phyloP scores from a whole-genome alignment of 2,797 vertebrate species.

The Protosalanx chinensis region DNA sequence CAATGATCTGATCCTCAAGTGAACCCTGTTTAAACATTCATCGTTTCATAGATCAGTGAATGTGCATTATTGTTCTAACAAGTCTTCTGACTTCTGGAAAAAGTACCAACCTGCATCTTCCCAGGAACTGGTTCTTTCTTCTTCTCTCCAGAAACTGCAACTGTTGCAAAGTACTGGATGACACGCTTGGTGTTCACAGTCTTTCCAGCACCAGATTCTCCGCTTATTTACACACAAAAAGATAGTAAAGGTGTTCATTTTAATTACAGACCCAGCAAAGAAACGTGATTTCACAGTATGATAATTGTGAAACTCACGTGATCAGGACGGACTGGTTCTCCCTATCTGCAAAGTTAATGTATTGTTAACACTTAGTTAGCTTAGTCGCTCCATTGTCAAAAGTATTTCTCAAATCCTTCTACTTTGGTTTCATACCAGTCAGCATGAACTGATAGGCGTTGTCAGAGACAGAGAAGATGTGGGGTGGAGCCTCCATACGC shows the following conservation, averaged over 20 bases:
- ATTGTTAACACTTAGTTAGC: too few relatives aligned
- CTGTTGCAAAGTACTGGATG: slow-evolving; percentile 90
- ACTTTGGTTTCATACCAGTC: slow-evolving; percentile 68
- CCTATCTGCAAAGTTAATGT: slow-evolving; percentile 58
- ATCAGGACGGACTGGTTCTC: slow-evolving; percentile 94
- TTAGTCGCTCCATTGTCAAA: too few relatives aligned
- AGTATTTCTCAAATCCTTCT: too few relatives aligned
- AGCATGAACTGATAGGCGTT: slow-evolving; percentile 92
- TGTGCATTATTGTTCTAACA: too few relatives aligned
- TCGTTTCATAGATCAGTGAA: too few relatives aligned
- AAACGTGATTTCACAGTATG: too few relatives aligned
- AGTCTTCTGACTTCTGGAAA: too few relatives aligned
- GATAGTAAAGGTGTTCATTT: too few relatives aligned
- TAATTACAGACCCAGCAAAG: too few relatives aligned
- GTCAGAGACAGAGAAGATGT: slow-evolving; percentile 95
- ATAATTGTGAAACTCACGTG: slow-evolving; percentile 72
- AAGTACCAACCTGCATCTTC: slow-evolving; percentile 73
- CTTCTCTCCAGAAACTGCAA: slow-evolving; percentile 74
- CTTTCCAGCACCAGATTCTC: slow-evolving; percentile 90
- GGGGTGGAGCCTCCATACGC: slow-evolving; percentile 86
- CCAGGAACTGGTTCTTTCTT: slow-evolving; percentile 50
- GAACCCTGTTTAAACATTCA: slow-evolving; percentile 70
- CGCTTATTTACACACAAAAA: slow-evolving; percentile 50
- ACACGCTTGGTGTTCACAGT: slow-evolving; percentile 90
- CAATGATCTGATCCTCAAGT: slow-evolving; percentile 79